Evolutionary conservation across 2,797 vertebrate species (phyloP), one percentile per base, ranked within the genome.

Genomic region (Muscicapa striata): DNA sequence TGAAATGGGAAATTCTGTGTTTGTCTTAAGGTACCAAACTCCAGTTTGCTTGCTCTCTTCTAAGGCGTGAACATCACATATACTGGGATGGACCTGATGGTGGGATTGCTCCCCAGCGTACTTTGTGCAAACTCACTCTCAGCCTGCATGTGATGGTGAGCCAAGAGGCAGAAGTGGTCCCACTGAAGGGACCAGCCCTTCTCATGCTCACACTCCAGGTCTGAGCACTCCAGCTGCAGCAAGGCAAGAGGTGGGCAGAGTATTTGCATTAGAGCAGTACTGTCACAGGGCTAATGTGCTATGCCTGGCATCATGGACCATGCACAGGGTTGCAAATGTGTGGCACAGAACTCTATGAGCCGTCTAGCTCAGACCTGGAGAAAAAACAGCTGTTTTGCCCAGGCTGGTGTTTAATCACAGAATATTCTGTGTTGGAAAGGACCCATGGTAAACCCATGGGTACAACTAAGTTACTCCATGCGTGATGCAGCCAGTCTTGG

Each of bases 301-400:
- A 0, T 49, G n/a, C 80, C 58, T 84, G 70, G 62, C 48, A 19
- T 9, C 9, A 1, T 54, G 48, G 52, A 19, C 10, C 9, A 1
- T 54, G 48, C 57, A 43, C 29, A 40, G 17, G 10, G 15, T 58
- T 87, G 49, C 40, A 68, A 1, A 36, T 2, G 0, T 23, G 40
- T 69, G 62, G 58, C 38, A 29, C 36, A 48, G 54, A 26, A 2
- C 17, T 32, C 36, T 0, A 0, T 11, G 15, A 86, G n/a, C 27
- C 5, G 67, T 15, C 17, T 76, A 22, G 34, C 46, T 69, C 27
- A 30, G 27, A n/a, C 27, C 18, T 84, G 66, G 54, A 70, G 62
- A 27, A n/a, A 72, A 67, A 26, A 41, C 4, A 67, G 29, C 62
- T 72, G 49, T 10, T 14, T 78, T 38, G n/a, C 26, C 18, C 32